Conservation (phyloP, 1,140 invertebrate species). For the Meteorus sp. region DNA sequence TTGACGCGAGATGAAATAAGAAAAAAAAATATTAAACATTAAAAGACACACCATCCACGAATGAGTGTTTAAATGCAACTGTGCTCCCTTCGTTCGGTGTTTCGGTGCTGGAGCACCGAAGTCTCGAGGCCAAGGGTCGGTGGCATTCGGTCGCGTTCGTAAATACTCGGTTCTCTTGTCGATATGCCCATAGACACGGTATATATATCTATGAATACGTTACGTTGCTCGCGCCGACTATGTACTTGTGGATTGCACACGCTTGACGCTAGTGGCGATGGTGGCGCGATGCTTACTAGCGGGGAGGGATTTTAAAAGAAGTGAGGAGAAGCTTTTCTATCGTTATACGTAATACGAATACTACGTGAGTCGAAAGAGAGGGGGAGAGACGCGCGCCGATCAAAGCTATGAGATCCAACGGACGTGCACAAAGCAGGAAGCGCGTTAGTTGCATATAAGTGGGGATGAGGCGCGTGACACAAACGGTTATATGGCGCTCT, state of each 20-base stretch:
- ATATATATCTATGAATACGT: constrained; percentile 51
- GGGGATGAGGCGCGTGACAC: constrained; percentile 37
- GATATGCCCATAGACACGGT: constrained; percentile 54
- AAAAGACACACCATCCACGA: constrained; percentile 20
- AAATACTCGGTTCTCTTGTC: constrained; percentile 46
- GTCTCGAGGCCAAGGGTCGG: constrained; percentile 44
- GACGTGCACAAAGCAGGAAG: no score
- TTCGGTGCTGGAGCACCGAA: constrained; percentile 24
- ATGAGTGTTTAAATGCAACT: constrained; percentile 54
- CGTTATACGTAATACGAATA: not conserved
- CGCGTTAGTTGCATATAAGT: constrained; percentile 28
- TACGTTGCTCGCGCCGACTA: constrained; percentile 38
- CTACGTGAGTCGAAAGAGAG: no score
- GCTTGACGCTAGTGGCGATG: constrained; percentile 11
- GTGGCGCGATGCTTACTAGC: not conserved
- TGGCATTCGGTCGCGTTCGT: constrained; percentile 40
- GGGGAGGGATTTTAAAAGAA: not conserved
- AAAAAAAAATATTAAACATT: not conserved
- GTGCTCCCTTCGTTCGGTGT: constrained; percentile 47
- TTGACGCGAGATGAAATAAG: no score
- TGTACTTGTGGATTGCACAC: constrained; percentile 1
- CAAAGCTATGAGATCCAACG: no score
- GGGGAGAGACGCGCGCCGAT: not conserved
- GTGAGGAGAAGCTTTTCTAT: not conserved
- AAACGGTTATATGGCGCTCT: constrained; percentile 52